These are phyloP conservation scores for Coryphaenoides rupestris DNA, from an alignment of 2,113 vertebrate species.

Conservation along the genomic window DNA sequence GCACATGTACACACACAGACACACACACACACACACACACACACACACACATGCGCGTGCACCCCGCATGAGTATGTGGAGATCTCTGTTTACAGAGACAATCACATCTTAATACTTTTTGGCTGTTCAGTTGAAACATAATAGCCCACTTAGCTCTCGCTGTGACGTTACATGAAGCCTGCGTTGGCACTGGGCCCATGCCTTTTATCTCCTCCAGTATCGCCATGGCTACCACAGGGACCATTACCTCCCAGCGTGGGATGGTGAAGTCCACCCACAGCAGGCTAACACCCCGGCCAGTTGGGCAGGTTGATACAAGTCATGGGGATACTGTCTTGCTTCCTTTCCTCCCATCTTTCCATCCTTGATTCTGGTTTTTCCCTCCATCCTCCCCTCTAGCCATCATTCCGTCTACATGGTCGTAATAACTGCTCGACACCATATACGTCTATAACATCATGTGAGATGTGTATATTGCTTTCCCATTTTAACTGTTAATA, in stretches of 20 bases:
- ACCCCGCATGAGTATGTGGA: too few species aligned
- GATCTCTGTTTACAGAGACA: constrained; percentile 13
- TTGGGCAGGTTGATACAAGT: constrained; percentile 53
- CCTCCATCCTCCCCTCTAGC: too few species aligned
- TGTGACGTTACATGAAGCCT: not conserved
- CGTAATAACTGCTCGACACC: too few species aligned
- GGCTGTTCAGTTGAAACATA: constrained; percentile 21
- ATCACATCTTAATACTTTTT: constrained; percentile 1
- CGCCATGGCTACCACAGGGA: constrained; percentile 97
- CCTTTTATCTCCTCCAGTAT: constrained; percentile 75
- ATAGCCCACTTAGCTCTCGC: not conserved
- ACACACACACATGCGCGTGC: too few species aligned
- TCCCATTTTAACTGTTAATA: too few species aligned
- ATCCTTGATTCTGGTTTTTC: too few species aligned
- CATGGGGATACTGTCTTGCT: too few species aligned
- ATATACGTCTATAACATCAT: too few species aligned
- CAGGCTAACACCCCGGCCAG: constrained; percentile 95
- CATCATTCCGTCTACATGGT: too few species aligned
- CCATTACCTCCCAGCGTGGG: constrained; percentile 93
- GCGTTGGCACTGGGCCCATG: constrained; percentile 14
- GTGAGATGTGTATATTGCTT: not conserved
- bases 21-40: too few species aligned
- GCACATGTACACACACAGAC: too few species aligned
- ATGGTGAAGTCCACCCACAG: constrained; percentile 93
- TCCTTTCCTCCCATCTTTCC: too few species aligned